These are phyloP conservation scores for Lepus americanus DNA, from an alignment of 2,113 vertebrate species.

Conservation along the genomic window DNA sequence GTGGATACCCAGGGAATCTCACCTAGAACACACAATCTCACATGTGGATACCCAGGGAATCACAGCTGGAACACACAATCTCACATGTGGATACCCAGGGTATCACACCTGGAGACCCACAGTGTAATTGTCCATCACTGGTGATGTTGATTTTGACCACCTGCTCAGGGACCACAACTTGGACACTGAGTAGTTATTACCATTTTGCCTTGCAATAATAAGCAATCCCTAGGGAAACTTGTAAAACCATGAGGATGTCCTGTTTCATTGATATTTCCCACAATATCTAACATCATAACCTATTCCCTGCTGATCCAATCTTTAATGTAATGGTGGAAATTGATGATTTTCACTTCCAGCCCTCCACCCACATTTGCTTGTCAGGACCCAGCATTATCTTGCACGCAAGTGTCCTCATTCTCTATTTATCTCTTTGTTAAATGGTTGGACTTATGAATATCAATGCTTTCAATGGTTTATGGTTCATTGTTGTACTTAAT, in stretches of 20 bases:
- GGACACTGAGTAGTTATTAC: neutral
- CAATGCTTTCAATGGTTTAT: neutral
- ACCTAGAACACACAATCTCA: no score
- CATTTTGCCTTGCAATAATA: neutral
- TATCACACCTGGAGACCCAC: fast-evolving
- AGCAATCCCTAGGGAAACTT: neutral
- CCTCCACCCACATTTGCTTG: neutral
- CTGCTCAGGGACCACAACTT: neutral
- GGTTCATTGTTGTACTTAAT: neutral
- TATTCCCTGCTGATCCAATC: neutral
- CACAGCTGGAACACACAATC: no score
- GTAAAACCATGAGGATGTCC: neutral
- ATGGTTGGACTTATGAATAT: neutral
- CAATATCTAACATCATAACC: neutral
- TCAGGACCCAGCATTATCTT: neutral
- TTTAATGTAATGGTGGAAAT: neutral
- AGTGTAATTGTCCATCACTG: neutral
- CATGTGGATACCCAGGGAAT: no score
- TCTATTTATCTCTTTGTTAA: neutral
- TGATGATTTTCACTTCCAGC: neutral
- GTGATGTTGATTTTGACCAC: neutral
- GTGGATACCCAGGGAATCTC: no score
- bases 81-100: neutral
- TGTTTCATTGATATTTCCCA: neutral
- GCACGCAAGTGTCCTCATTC: neutral